Evolutionary conservation across 2,888 invertebrate species (phyloP).

Genomic region (Orgyia antiqua): DNA sequence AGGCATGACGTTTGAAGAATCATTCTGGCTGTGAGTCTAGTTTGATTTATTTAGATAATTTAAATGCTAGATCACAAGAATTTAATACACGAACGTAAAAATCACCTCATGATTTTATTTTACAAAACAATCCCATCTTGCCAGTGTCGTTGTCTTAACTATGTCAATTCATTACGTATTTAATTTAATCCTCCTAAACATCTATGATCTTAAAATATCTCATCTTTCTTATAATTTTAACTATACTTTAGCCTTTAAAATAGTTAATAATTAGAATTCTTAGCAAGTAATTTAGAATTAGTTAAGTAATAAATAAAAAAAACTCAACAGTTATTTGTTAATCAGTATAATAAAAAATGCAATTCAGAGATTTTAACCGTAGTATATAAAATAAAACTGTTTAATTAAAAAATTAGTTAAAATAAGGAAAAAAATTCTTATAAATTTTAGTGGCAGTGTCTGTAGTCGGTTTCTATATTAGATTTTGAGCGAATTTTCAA

Average conservation of each 20-base stretch:
- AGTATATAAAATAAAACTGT: constrained; percentile 55
- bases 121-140: constrained; percentile 17
- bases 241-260: constrained; percentile 55
- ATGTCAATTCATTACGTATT: constrained; percentile 51
- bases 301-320: constrained; percentile 47
- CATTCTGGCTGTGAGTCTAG: constrained; percentile 75
- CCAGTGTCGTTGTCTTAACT: constrained; percentile 24
- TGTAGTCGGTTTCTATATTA: constrained; percentile 23
- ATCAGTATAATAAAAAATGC: constrained; percentile 70
- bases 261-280: constrained; percentile 51
- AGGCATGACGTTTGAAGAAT: constrained; percentile 67
- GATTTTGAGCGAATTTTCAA: constrained; percentile 23
- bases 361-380: constrained; percentile 74
- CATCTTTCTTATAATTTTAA: constrained; percentile 35
- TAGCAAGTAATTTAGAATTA: constrained; percentile 62
- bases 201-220: constrained; percentile 21
- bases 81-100: constrained; percentile 19
- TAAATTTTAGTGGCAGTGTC: constrained; percentile 46
- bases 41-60: constrained; percentile 62
- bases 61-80: constrained; percentile 24
- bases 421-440: constrained; percentile 21
- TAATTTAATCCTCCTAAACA: constrained; percentile 10
- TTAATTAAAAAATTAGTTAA: constrained; percentile 43
- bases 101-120: constrained; percentile 35
- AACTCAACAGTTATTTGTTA: constrained; percentile 74